Evolutionary conservation across 2,113 vertebrate species (phyloP).

Genomic region (Tauraco erythrolophus): DNA sequence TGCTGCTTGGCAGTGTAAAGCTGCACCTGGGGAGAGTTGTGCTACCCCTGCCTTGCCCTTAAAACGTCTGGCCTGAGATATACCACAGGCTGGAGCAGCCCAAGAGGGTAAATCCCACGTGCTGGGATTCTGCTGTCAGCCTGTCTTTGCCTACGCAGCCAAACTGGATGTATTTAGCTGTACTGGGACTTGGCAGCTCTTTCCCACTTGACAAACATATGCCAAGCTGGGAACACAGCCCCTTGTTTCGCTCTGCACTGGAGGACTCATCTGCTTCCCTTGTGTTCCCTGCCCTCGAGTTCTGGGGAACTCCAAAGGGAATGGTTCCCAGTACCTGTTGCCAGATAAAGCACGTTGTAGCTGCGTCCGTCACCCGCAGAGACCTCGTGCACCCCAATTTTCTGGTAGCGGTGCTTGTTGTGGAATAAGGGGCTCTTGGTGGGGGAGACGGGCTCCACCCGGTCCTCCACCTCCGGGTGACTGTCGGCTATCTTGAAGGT

Average conservation of each 20-base stretch:
- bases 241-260: neutral
- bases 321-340: slow-evolving; percentile 65
- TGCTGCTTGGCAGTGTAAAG: neutral
- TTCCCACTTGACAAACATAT: neutral
- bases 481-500: slow-evolving; percentile 79
- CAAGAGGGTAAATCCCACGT: neutral
- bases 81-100: neutral
- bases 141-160: neutral
- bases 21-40: neutral
- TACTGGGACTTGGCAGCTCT: neutral
- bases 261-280: neutral
- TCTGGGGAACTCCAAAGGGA: neutral
- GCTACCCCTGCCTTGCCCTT: neutral
- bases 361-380: neutral
- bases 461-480: slow-evolving; percentile 74
- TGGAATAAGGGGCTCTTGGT: slow-evolving; percentile 72
- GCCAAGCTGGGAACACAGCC: neutral
- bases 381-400: slow-evolving; percentile 69
- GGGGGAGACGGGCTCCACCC: slow-evolving; percentile 63
- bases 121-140: neutral
- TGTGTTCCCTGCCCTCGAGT: neutral
- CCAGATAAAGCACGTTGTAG: slow-evolving; percentile 75
- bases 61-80: neutral
- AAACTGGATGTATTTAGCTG: neutral
- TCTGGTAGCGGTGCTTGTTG: slow-evolving; percentile 78